phyloP scores from a whole-genome alignment of 2,113 vertebrate genomes.

The Notothenia rossii region DNA sequence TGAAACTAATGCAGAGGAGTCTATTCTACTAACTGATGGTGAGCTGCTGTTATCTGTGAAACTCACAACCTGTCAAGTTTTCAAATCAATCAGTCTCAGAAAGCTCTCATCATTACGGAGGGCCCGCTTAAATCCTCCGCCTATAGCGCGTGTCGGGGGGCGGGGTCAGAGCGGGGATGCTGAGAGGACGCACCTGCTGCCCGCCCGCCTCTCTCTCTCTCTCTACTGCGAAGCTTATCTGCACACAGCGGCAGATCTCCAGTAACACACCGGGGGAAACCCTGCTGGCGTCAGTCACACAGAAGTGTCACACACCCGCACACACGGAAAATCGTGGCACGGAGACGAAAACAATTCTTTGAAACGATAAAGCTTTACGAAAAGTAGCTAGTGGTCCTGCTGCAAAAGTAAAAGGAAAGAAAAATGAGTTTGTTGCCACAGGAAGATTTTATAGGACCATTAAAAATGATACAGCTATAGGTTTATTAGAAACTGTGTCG shows the following conservation, averaged over 20 bases:
- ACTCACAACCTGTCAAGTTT: slow-evolving; percentile 72
- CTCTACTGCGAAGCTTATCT: slow-evolving; percentile 69
- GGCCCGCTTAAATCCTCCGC: slow-evolving; percentile 75
- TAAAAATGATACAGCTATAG: not conserved
- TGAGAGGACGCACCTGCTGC: slow-evolving; percentile 66
- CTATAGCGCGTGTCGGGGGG: slow-evolving; percentile 36
- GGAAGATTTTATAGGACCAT: slow-evolving; percentile 17
- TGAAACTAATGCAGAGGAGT: too few relatives aligned
- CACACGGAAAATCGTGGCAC: slow-evolving; percentile 62
- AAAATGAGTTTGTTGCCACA: not conserved
- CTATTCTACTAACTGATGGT: not conserved
- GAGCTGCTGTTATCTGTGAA: slow-evolving; percentile 69
- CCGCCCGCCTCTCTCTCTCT: not conserved
- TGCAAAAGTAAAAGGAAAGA: not conserved
- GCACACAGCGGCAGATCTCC: slow-evolving; percentile 48
- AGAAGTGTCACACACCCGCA: slow-evolving; percentile 56
- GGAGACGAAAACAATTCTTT: slow-evolving; percentile 73
- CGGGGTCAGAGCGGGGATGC: slow-evolving; percentile 58
- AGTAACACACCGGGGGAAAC: slow-evolving; percentile 74
- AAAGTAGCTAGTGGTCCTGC: slow-evolving; percentile 42
- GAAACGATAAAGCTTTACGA: slow-evolving; percentile 68
- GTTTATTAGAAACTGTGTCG: slow-evolving; percentile 10
- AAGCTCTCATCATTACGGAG: slow-evolving; percentile 55
- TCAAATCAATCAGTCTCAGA: slow-evolving; percentile 72
- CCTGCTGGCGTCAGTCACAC: slow-evolving; percentile 59